These are phyloP conservation scores for Ormyrus labotus DNA, from an alignment of 2,888 invertebrate species.

Conservation along the genomic window DNA sequence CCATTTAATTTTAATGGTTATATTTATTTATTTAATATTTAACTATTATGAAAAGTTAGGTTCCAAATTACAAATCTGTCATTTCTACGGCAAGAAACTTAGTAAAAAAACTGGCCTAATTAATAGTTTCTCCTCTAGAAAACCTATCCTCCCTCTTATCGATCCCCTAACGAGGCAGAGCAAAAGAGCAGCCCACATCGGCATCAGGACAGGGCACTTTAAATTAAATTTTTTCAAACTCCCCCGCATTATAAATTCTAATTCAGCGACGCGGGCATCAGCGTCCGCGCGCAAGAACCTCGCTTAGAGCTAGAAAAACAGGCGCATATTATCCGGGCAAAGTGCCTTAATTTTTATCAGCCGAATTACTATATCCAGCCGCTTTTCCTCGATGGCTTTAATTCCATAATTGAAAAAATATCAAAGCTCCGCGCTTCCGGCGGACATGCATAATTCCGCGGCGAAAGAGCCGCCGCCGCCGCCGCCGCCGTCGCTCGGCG, in stretches of 20 bases:
- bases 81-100: no score
- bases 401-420: no score
- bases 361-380: background rate
- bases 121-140: background rate
- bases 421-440: no score
- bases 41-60: no score
- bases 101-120: no score
- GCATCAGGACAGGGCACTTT: constrained; percentile 54
- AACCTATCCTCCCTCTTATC: constrained; percentile 19
- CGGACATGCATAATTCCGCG: no score
- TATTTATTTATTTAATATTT: no score
- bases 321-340: constrained; percentile 8
- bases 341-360: background rate
- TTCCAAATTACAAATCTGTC: no score
- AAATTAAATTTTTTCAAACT: constrained; percentile 58
- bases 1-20: no score
- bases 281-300: constrained; percentile 2
- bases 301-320: constrained; percentile 28
- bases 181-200: background rate
- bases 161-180: background rate
- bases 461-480: background rate
- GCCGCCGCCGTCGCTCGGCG: background rate
- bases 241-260: constrained; percentile 43
- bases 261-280: constrained; percentile 15
- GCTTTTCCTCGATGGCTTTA: no score